phyloP scores from a whole-genome alignment of 1,140 invertebrate genomes.

The Drosophila kanapiae region DNA sequence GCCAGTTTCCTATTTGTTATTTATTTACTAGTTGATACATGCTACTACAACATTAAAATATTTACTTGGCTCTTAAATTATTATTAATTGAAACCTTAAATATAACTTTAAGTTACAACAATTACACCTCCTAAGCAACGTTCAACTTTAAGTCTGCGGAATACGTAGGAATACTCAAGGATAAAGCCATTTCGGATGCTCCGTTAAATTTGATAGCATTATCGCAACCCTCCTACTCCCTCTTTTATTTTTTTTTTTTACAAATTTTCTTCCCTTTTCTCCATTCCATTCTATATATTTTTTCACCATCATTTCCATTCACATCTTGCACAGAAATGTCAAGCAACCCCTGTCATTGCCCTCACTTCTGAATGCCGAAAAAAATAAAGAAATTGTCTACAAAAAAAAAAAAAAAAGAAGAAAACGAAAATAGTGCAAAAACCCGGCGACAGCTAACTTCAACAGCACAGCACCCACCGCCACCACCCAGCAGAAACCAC shows the following conservation, averaged over 20 bases:
- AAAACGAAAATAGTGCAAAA: constrained; percentile 21
- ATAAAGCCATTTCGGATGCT: constrained; percentile 17
- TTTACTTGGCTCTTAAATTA: no score
- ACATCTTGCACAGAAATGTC: constrained; percentile 21
- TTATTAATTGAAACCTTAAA: background rate
- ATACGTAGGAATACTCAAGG: background rate
- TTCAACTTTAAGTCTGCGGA: background rate
- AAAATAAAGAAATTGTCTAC: constrained; percentile 29
- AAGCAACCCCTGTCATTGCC: constrained; percentile 26
- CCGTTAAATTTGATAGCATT: constrained; percentile 25
- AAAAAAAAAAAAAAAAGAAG: constrained; percentile 17
- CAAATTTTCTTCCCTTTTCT: background rate
- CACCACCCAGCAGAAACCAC: constrained; percentile 16
- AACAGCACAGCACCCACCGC: constrained; percentile 20
- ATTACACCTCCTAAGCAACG: background rate
- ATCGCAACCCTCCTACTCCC: background rate
- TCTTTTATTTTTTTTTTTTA: background rate
- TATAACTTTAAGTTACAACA: background rate
- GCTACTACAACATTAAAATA: no score
- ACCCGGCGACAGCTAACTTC: constrained; percentile 56
- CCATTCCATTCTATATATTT: background rate
- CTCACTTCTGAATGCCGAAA: constrained; percentile 40
- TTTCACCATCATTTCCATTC: constrained; percentile 1
- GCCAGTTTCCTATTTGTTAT: no score
- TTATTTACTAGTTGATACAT: no score